Base-by-base conservation (phyloP, 2,113 vertebrate genomes). In the Dolichotis patagonum region DNA sequence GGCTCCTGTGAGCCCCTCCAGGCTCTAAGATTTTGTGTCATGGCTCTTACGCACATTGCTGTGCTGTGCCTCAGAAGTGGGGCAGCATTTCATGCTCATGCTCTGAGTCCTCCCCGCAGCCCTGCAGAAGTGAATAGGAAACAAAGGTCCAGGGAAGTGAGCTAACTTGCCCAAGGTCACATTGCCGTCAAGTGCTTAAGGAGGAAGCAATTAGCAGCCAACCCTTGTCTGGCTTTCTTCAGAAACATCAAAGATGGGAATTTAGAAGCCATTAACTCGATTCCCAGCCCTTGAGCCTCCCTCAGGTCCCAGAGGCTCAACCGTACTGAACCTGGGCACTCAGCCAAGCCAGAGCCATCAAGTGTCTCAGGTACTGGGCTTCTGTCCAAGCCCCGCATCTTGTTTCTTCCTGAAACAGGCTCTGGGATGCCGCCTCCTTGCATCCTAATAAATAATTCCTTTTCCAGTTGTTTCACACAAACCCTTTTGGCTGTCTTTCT, bases 261-360 rank as follows among this genome's bases (percentile, higher is more conserved):
- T 91, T 97, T 97, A 94, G 95, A 96, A 96, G 90, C 92, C 87
- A 84, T 94, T 95, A 96, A 94, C 78, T 96, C 41, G 12, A 80
- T 95, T 83, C 41, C 52, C n/a, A 85, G 73, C 65, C 71, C 7
- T 60, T 14, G 85, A 88, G 92, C 67, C 69, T 95, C 71, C 80
- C 77, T 83, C 32, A 35, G 92, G 60, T 86, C 67, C 63, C 77
- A 83, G 35, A 3, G 71, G 60, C 73, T 93, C 85, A 56, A 80
- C 84, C 35, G 4, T 32, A 46, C 80, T 38, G 95, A 94, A 83
- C 41, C 93, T 87, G 62, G 95, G 94, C 89, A 80, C 24, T 43
- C 63, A n/a, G 97, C 96, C 97, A 97, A 86, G 24, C 5, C 1
- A 83, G 65, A 85, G 11, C 65, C 83, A 90, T 71, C 82, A 69